Conservation (phyloP, 2,113 vertebrate species). For the Balaenoptera acutorostrata region DNA sequence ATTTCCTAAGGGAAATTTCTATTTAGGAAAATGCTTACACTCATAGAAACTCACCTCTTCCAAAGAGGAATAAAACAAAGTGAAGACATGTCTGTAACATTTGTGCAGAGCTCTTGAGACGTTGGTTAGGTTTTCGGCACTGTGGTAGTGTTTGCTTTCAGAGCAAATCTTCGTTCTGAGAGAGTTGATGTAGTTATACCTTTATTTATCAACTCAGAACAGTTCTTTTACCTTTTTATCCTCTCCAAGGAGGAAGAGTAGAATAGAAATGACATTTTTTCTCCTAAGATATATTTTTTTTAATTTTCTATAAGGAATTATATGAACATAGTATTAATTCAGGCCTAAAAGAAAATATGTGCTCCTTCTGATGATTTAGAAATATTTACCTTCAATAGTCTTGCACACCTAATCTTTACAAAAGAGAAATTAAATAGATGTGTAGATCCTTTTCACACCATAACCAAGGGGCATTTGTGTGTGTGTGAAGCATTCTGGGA, state of each 20-base stretch:
- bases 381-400: background rate
- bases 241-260: background rate
- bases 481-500: background rate
- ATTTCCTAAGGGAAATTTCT: background rate
- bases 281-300: background rate
- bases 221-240: background rate
- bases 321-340: background rate
- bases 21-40: background rate
- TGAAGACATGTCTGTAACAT: background rate
- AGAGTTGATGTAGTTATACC: background rate
- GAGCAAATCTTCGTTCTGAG: background rate
- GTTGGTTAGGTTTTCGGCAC: background rate
- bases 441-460: no score
- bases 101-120: background rate
- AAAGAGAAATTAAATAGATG: background rate
- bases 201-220: background rate
- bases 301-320: background rate
- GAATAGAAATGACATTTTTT: background rate
- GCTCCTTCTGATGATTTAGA: background rate
- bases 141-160: background rate
- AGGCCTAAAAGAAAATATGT: background rate
- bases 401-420: background rate
- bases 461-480: background rate
- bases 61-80: background rate
- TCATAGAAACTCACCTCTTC: background rate